Percentiles rank a stretch among this genome's conserved stretches.
phyloP scores from a whole-genome alignment of 2,888 invertebrate genomes.

The Dolichomitus sp. region DNA sequence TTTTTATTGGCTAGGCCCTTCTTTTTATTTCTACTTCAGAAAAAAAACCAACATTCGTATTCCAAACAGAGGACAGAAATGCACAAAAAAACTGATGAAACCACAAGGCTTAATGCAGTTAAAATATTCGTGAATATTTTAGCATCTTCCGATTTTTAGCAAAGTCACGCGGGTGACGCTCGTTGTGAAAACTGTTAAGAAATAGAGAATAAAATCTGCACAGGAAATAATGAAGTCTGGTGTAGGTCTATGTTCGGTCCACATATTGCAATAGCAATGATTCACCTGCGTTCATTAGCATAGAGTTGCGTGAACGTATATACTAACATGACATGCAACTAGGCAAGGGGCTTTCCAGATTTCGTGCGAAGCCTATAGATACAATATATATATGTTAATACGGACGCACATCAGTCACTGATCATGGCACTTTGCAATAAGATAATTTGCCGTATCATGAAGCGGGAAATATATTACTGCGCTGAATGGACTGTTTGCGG shows the following conservation, averaged over 20 bases:
- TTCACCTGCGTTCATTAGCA: conserved; percentile 41
- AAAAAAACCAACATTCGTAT: background rate
- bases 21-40: background rate
- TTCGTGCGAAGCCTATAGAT: conserved; percentile 14
- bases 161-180: background rate
- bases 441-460: conserved; percentile 26
- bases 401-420: background rate
- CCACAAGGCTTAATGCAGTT: too few relatives aligned
- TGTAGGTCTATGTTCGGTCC: background rate
- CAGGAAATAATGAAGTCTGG: background rate
- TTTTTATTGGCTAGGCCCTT: too few relatives aligned
- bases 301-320: conserved; percentile 30
- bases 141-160: background rate
- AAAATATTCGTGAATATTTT: background rate
- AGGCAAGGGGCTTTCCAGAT: conserved; percentile 47
- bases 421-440: conserved; percentile 7
- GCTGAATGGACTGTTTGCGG: background rate
- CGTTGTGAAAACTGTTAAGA: conserved; percentile 8
- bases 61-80: background rate
- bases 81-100: background rate
- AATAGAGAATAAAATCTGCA: conserved; percentile 3
- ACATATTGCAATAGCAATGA: conserved; percentile 16
- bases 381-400: conserved; percentile 28
- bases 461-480: conserved; percentile 25
- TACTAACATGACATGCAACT: conserved; percentile 47